These are phyloP conservation scores for Craterocephalus amniculus DNA, from an alignment of 2,797 vertebrate genomes.

Conservation along the genomic window DNA sequence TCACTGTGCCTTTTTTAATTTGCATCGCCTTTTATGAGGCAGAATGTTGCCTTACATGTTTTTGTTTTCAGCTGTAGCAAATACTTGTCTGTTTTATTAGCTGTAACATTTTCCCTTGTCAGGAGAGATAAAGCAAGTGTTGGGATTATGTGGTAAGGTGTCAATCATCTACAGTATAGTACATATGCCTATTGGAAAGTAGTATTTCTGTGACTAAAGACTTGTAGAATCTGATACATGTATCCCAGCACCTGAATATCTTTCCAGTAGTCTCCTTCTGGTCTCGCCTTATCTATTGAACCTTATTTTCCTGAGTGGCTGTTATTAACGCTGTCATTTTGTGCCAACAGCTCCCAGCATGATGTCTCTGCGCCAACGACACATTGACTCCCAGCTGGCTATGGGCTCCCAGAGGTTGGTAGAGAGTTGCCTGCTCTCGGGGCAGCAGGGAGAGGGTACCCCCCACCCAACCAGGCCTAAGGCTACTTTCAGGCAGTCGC, in stretches of 20 bases:
- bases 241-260: conserved; percentile 31
- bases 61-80: neutral
- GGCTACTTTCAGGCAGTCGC: conserved; percentile 84
- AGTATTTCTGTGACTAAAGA: neutral
- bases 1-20: conserved; percentile 8
- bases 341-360: conserved; percentile 90
- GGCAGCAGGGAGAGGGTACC: conserved; percentile 80
- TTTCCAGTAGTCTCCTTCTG: conserved; percentile 23
- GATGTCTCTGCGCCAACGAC: conserved; percentile 93
- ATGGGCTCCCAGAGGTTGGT: conserved; percentile 99
- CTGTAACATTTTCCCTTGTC: conserved; percentile 9
- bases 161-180: neutral
- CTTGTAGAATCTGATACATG: neutral
- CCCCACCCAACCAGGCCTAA: conserved; percentile 81
- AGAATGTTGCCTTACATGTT: neutral
- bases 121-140: conserved; percentile 34
- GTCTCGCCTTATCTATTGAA: conserved; percentile 12
- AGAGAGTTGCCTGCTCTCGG: conserved; percentile 85
- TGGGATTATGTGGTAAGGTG: conserved; percentile 26
- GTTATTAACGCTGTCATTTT: conserved; percentile 63
- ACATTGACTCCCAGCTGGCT: conserved; percentile 90
- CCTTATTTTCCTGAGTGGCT: neutral
- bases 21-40: neutral
- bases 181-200: conserved; percentile 2
- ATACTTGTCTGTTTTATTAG: conserved; percentile 3